Evolutionary conservation across 2,113 vertebrate genomes (phyloP), one percentile per base, ranked within the genome.

Genomic region (Pollachius pollachius): DNA sequence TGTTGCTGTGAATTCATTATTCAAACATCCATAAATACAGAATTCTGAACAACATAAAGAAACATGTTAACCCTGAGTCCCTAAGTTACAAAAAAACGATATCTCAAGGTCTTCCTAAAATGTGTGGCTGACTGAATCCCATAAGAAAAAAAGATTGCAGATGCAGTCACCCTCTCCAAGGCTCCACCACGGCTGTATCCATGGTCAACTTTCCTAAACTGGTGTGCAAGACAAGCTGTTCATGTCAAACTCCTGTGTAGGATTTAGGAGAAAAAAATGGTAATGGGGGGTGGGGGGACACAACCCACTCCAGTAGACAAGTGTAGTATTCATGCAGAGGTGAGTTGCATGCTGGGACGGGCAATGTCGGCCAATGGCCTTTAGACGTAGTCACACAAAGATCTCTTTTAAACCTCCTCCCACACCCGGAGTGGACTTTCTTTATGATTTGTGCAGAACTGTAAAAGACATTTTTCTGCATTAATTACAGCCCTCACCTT

Each of bases 261-360:
- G 87, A 86, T 85, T 77, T 48, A 1, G 41, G 41, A 48, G 12
- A 48, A 48, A 9, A 48, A 13, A 13, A 13, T 48, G 41, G 41
- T 9, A 13, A 13, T 84, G 73, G 79, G 70, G 72, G 71, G 30
- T 64, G 87, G 88, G 84, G 82, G 81, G 64, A 82, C 75, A 87
- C 88, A 71, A 81, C 91, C 92, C 87, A 91, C 90, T 82, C 82
- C 77, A 83, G 81, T 77, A 85, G 78, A 93, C 91, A 93, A 93
- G 87, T 75, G 84, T 69, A 88, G 89, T 83, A 92, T 93, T 93
- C 90, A 93, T 89, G 69, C 80, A 74, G 88, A 85, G 85, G 84
- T 88, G 87, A 89, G 88, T 74, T 90, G 90, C 90, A 92, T 92
- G 89, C 91, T 90, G 90, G 91, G 91, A 90, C 63, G 16, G 84